Evolutionary conservation across 2,888 invertebrate species (phyloP), one percentile per base, ranked within the genome.

Genomic region (Himalopsyche tibetana): DNA sequence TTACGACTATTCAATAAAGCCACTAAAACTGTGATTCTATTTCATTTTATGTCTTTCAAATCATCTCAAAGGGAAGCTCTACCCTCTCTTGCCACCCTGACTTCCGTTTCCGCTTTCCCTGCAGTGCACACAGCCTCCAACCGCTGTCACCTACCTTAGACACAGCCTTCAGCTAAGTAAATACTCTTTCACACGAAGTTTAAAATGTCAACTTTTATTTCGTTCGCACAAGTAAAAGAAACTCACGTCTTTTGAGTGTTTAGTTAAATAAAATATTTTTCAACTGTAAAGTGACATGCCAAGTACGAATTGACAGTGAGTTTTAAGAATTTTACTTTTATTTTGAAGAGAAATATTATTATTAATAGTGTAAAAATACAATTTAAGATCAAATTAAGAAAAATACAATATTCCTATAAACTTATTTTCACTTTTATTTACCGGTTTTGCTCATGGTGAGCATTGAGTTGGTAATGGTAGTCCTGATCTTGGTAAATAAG

Each of bases 11-110:
- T 63, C 19, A 63, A 63, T 63, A 63, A 63, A 63, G 63, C 19
- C 63, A 63, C 63, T 19, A 63, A 63, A 63, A 19, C 63, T 63
- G 63, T 63, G 63, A 63, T 63, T 63, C 63, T 63, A 63, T 63
- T 63, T 63, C 63, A 63, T 63, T 63, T 45, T 63, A 63, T 63
- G 63, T 63, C 63, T 63, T 63, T 63, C 63, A 63, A 63, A 63
- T 63, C 63, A 63, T 63, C 63, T 63, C 63, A 63, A 63, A 63
- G 63, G 19, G 63, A 63, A n/a, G 63, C 28, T 19, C 15, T 63
- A 19, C 63, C 63, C 19, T 63, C 19, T 28, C 19, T 28, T 19
- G 11, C 63, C 28, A 17, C 63, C 63, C 63, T 28, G 63, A 63
- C 63, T 63, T 63, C 63, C 63, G 63, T 63, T 63, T 63, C 63